Conservation (phyloP, 2,113 vertebrate genomes). For the Sminthopsis crassicaudata region DNA sequence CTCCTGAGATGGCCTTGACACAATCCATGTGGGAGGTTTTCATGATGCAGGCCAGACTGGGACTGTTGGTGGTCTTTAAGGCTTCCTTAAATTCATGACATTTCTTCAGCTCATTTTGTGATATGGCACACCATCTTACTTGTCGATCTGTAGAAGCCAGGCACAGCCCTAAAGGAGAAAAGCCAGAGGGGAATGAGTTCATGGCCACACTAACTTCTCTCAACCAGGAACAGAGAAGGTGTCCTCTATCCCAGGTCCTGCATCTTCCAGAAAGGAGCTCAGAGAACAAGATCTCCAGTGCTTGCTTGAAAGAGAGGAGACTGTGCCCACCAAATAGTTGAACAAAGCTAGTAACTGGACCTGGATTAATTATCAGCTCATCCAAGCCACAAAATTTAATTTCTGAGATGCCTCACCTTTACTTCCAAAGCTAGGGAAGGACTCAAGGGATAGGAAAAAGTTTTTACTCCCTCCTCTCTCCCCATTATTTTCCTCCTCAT, state of each 20-base stretch:
- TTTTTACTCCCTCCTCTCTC: background rate
- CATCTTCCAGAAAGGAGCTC: background rate
- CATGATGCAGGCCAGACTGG: slow-evolving; percentile 74
- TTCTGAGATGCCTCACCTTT: background rate
- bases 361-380: background rate
- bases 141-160: slow-evolving; percentile 71
- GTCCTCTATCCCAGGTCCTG: background rate
- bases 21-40: slow-evolving; percentile 71
- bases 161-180: slow-evolving; percentile 80
- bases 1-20: slow-evolving; percentile 83
- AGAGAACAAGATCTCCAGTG: background rate
- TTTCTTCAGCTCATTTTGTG: slow-evolving; percentile 79
- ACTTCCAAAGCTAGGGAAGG: background rate
- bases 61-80: slow-evolving; percentile 43
- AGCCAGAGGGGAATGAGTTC: background rate
- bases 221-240: background rate
- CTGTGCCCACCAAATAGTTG: background rate
- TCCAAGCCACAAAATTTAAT: background rate
- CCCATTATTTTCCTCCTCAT: background rate
- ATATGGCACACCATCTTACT: slow-evolving; percentile 85
- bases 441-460: background rate
- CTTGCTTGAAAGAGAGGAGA: background rate
- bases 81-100: slow-evolving; percentile 73
- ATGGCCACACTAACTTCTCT: background rate
- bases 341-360: background rate